These are phyloP conservation scores for Ferdinandea cuprea DNA, from an alignment of 2,888 invertebrate genomes.

Conservation along the genomic window DNA sequence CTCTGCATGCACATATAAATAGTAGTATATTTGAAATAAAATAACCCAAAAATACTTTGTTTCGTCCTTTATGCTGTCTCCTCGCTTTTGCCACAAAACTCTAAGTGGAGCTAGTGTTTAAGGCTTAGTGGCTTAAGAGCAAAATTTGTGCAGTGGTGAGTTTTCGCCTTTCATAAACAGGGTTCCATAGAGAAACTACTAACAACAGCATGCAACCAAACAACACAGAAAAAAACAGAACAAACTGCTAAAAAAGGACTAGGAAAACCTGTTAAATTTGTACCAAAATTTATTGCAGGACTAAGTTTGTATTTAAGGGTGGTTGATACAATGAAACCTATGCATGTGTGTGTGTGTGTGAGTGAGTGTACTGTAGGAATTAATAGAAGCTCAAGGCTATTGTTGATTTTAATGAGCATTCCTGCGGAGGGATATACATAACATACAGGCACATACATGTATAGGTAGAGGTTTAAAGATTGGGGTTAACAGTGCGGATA, in stretches of 20 bases:
- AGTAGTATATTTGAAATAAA: constrained; percentile 19
- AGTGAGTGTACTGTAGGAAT: constrained; percentile 13
- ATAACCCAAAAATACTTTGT: constrained; percentile 27
- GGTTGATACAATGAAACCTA: neutral
- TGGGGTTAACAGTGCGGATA: constrained; percentile 27
- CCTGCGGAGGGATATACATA: constrained; percentile 13
- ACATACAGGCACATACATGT: no score
- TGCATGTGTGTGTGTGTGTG: constrained; percentile 1
- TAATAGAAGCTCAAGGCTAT: constrained; percentile 49
- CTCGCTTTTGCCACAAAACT: constrained; percentile 3
- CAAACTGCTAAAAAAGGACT: neutral
- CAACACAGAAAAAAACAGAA: neutral
- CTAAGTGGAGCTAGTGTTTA: constrained; percentile 34
- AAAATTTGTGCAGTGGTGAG: constrained; percentile 37
- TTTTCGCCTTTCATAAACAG: constrained; percentile 43
- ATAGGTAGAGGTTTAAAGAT: constrained; percentile 35
- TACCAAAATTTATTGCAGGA: constrained; percentile 38
- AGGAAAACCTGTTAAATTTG: constrained; percentile 44
- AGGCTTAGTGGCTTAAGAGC: constrained; percentile 35
- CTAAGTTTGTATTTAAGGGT: constrained; percentile 26
- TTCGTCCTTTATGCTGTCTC: neutral
- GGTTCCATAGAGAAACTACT: neutral
- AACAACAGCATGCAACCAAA: constrained; percentile 1
- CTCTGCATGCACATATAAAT: no score
- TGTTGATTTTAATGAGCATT: constrained; percentile 53